Evolutionary conservation across 2,113 vertebrate species (phyloP).

Genomic region (Thalassoma bifasciatum): DNA sequence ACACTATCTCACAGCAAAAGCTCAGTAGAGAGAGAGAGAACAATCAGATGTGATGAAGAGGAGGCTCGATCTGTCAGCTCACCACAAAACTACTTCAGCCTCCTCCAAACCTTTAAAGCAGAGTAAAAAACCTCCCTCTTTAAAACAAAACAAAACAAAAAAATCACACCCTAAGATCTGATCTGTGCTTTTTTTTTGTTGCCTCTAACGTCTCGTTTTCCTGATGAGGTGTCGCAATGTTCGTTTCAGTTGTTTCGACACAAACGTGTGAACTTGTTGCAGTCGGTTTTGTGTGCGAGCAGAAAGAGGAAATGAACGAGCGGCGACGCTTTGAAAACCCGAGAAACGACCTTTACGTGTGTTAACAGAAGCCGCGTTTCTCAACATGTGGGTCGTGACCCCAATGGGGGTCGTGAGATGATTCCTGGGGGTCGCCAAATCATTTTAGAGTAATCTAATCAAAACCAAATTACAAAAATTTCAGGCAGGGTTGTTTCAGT

Average conservation of each 20-base stretch:
- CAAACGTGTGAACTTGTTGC: slow-evolving; percentile 43
- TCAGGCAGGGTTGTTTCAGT: too few relatives aligned
- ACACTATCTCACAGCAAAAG: too few relatives aligned
- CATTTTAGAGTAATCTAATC: too few relatives aligned
- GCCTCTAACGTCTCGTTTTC: not conserved
- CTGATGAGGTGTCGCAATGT: slow-evolving; percentile 1
- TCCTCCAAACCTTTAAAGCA: slow-evolving; percentile 1
- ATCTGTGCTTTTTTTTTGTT: slow-evolving; percentile 11
- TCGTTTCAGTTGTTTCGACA: not conserved
- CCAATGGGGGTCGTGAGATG: too few relatives aligned
- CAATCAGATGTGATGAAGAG: slow-evolving; percentile 62
- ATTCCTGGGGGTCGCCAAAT: too few relatives aligned
- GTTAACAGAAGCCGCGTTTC: not conserved
- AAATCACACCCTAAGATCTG: slow-evolving; percentile 11
- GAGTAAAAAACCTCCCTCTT: not conserved
- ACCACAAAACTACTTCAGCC: slow-evolving; percentile 30
- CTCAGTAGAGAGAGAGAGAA: slow-evolving; percentile 36
- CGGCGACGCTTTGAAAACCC: not conserved
- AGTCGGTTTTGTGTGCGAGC: slow-evolving; percentile 20
- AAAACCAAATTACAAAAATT: too few relatives aligned
- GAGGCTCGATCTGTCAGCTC: slow-evolving; percentile 43
- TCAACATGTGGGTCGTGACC: too few relatives aligned
- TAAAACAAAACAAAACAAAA: too few relatives aligned
- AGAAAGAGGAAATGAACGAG: not conserved
- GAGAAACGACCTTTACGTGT: not conserved